Percentiles rank a stretch among this genome's conserved stretches.
These are phyloP conservation scores for Notothenia rossii DNA, from an alignment of 2,113 vertebrate species.

Conservation along the genomic window DNA sequence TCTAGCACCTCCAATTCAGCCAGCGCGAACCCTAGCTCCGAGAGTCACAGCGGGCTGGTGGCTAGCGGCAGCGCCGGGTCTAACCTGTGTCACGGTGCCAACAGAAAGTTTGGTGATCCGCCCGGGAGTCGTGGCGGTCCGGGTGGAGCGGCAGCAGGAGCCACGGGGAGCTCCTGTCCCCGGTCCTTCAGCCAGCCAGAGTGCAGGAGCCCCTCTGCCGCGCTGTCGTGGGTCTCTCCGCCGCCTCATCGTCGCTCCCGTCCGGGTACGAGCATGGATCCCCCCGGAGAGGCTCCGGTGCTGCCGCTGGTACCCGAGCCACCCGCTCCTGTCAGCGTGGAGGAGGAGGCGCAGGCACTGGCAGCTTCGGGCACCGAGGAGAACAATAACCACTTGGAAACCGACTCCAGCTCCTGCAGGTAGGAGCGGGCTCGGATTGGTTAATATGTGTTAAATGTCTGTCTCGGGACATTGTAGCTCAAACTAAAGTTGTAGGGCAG, in stretches of 20 bases:
- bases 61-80: conserved; percentile 77
- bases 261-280: conserved; percentile 83
- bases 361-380: conserved; percentile 84
- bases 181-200: conserved; percentile 91
- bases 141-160: conserved; percentile 60
- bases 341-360: conserved; percentile 65
- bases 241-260: conserved; percentile 84
- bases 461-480: neutral
- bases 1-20: conserved; percentile 79
- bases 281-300: conserved; percentile 54
- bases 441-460: neutral
- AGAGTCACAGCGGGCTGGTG: conserved; percentile 66
- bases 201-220: conserved; percentile 88
- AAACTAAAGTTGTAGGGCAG: neutral
- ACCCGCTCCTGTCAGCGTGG: conserved; percentile 40
- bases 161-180: conserved; percentile 79
- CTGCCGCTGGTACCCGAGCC: conserved; percentile 56
- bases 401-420: conserved; percentile 96
- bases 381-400: conserved; percentile 84
- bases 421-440: conserved; percentile 58
- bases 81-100: conserved; percentile 80
- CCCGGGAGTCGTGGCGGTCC: conserved; percentile 70
- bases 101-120: conserved; percentile 90
- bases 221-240: conserved; percentile 89
- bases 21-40: conserved; percentile 38